Base-by-base conservation (phyloP, 1,140 invertebrate species). In the Globodera rostochiensis region DNA sequence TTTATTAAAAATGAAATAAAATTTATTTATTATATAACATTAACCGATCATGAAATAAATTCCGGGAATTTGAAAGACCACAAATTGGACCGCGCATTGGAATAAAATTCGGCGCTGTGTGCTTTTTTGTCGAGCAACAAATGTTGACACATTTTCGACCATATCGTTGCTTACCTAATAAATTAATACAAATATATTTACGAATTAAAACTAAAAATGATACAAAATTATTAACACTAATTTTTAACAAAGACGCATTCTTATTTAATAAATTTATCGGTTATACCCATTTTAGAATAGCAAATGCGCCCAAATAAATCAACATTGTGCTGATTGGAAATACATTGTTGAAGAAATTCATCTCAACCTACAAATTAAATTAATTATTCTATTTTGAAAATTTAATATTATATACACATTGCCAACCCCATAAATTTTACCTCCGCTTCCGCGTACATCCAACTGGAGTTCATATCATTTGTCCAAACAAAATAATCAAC, bases 321-420 rank as follows among this genome's bases (percentile, higher is more conserved):
- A 47, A 5, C 36, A 71, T 71, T 47, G 69, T 71, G 25, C 36
- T 47, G 46, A 71, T 71, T 19, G 69, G 69, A n/a, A 71, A 71
- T 19, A n/a, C 69, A 47, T 71, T 71, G 69, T 71, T 71, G 69
- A 71, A 47, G 69, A 71, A 71, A 15, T 71, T 11, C 69, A 71
- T 71, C 36, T 71, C 69, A 15, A 71, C 69, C 36, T 45, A 71
- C 11, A 71, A 15, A 15, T 15, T n/a, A 19, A 60, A 0, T 60
- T 60, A 19, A 15, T 60, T 9, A 53, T 13, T 9, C 19, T 60
- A 8, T 19, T 15, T 15, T 15, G 19, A 15, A 60, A 53, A 53
- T 53, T 53, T 4, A 3, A 53, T 53, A 53, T 53, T 53, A 53
- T 8, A 53, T 53, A 53, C 8, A 53, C 15, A 11, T 2, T 9